These are phyloP conservation scores for Dynastes hyllus DNA, from an alignment of 2,888 invertebrate genomes.

Conservation along the genomic window DNA sequence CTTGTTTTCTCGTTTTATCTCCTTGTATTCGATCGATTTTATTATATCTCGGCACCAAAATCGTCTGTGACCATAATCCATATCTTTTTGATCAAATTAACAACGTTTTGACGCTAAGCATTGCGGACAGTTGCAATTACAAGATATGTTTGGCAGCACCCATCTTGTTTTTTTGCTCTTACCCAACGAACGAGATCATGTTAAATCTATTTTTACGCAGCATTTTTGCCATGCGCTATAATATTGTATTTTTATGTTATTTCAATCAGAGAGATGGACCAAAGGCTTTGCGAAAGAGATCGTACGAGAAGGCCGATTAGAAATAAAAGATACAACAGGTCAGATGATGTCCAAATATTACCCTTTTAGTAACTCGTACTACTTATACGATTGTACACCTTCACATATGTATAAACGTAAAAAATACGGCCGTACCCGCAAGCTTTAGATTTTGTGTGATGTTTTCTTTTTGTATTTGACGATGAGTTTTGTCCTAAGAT, in stretches of 20 bases:
- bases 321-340: constrained; percentile 83
- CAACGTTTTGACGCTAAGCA: not conserved
- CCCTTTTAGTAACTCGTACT: constrained; percentile 21
- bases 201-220: constrained; percentile 69
- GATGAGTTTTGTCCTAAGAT: not conserved
- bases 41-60: not conserved
- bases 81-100: not conserved
- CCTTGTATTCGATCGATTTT: not conserved
- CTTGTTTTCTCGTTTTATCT: constrained; percentile 30
- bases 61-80: not conserved
- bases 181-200: constrained; percentile 67
- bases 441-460: constrained; percentile 44
- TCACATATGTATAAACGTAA: not conserved
- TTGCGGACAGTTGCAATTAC: constrained; percentile 52
- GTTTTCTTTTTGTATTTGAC: constrained; percentile 45
- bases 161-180: constrained; percentile 67
- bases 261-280: constrained; percentile 67
- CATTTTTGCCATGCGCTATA: constrained; percentile 59
- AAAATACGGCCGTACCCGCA: not conserved
- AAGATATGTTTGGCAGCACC: constrained; percentile 60
- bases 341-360: constrained; percentile 63
- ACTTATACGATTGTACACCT: no score
- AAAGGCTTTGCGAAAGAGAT: constrained; percentile 70
- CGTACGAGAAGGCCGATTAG: constrained; percentile 79
- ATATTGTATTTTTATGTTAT: constrained; percentile 65